Percentiles rank a stretch among this genome's conserved stretches.
phyloP scores from a whole-genome alignment of 1,140 invertebrate genomes.

The Drosophila seguyi region DNA sequence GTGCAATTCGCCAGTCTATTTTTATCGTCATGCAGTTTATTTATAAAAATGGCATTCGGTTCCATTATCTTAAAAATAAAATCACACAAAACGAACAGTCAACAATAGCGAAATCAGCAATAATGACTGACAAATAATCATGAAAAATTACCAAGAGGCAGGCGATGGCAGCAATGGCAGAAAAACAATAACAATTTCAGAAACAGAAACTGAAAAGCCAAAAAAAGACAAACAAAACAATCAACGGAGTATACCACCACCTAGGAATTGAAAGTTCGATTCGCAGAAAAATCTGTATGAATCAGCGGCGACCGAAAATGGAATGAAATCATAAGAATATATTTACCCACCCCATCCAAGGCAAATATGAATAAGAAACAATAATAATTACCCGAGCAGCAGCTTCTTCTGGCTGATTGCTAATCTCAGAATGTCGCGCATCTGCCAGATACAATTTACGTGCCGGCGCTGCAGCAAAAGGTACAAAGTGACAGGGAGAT shows the following conservation, averaged over 20 bases:
- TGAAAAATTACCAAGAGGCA: slow-evolving; percentile 66
- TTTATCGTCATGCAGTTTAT: slow-evolving; percentile 78
- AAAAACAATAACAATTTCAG: slow-evolving; percentile 34
- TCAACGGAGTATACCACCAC: slow-evolving; percentile 44
- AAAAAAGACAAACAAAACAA: slow-evolving; percentile 56
- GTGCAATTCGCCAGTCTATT: slow-evolving; percentile 63
- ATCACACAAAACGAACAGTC: slow-evolving; percentile 51
- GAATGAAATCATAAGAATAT: slow-evolving; percentile 30
- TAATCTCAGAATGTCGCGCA: slow-evolving; percentile 49
- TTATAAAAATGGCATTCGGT: slow-evolving; percentile 74
- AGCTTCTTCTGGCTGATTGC: slow-evolving; percentile 15
- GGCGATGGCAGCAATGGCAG: slow-evolving; percentile 36
- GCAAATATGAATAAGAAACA: slow-evolving; percentile 28
- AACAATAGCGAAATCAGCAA: slow-evolving; percentile 39
- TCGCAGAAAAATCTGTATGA: slow-evolving; percentile 66
- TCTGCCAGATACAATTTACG: slow-evolving; percentile 49
- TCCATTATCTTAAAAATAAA: slow-evolving; percentile 68
- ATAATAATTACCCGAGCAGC: slow-evolving; percentile 29
- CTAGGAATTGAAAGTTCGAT: slow-evolving; percentile 60
- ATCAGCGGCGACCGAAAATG: slow-evolving; percentile 29
- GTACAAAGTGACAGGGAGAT: no score
- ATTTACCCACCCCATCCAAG: slow-evolving; percentile 9
- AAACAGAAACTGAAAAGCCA: slow-evolving; percentile 36
- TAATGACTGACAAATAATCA: slow-evolving; percentile 74
- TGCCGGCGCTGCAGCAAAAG: slow-evolving; percentile 34